A percentile compares a stretch with the other conserved stretches of the same genome.
Conservation (phyloP, 2,888 invertebrate genomes). For the Epistrophe grossulariae region DNA sequence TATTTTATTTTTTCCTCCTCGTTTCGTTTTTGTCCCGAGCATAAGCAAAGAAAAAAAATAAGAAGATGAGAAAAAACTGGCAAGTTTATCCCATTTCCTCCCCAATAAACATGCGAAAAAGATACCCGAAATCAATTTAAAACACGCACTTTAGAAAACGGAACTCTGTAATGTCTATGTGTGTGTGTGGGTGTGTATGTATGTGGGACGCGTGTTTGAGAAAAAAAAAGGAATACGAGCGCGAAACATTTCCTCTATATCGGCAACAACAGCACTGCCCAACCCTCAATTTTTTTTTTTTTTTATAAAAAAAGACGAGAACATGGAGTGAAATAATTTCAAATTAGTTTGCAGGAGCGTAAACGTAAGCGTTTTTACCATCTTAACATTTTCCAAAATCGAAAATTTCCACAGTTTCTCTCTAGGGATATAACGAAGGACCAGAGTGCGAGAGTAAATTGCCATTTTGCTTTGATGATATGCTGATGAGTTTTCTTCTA, state of each 20-base stretch:
- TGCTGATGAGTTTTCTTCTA: conserved; percentile 66
- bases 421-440: conserved; percentile 7
- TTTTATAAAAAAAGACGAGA: neutral
- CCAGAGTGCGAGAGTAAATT: conserved; percentile 48
- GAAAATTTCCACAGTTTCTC: conserved; percentile 39
- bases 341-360: conserved; percentile 64
- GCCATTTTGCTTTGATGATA: conserved; percentile 70
- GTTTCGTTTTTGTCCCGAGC: neutral
- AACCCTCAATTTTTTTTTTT: neutral
- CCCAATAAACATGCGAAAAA: conserved; percentile 67
- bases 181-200: neutral
- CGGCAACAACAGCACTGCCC: neutral
- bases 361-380: conserved; percentile 44
- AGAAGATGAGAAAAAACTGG: neutral
- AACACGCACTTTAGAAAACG: conserved; percentile 59
- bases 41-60: neutral
- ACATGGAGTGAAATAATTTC: conserved; percentile 56
- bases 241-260: neutral
- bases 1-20: neutral
- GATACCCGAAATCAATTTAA: conserved; percentile 70
- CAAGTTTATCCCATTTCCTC: conserved; percentile 41
- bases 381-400: conserved; percentile 51
- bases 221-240: neutral
- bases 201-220: too few relatives aligned
- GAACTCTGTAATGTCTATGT: neutral